phyloP scores from a whole-genome alignment of 2,888 invertebrate species.

The Nematopogon swammerdamellus region DNA sequence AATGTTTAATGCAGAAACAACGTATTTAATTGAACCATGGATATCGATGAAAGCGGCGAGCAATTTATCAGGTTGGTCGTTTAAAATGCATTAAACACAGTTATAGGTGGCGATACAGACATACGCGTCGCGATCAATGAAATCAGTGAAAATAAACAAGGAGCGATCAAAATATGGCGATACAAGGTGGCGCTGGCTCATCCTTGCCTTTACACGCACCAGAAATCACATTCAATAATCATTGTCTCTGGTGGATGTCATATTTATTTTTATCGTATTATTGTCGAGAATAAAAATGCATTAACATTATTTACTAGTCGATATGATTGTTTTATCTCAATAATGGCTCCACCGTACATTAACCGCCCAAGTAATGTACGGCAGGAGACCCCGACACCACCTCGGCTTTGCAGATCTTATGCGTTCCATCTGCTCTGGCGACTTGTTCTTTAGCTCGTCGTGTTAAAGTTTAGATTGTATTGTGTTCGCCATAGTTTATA shows the following conservation, averaged over 20 bases:
- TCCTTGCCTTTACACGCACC: neutral
- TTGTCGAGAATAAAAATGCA: slow-evolving; percentile 36
- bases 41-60: neutral
- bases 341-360: slow-evolving; percentile 15
- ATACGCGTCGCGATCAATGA: neutral
- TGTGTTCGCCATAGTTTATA: too few species aligned
- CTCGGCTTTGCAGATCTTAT: neutral
- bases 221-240: neutral
- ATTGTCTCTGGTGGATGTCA: slow-evolving; percentile 20
- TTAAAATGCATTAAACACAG: neutral
- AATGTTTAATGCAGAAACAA: too few species aligned
- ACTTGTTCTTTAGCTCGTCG: neutral
- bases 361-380: neutral
- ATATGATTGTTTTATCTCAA: slow-evolving; percentile 32
- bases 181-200: neutral
- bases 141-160: neutral
- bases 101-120: neutral
- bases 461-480: neutral
- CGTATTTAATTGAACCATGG: neutral
- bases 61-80: neutral
- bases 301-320: slow-evolving; percentile 32
- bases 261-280: too few species aligned
- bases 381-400: neutral
- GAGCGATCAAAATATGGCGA: neutral
- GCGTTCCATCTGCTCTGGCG: neutral